A percentile compares a stretch with the other conserved stretches of the same genome.
Evolutionary conservation across 2,113 vertebrate genomes (phyloP).

Genomic region (Argyrosomus japonicus): DNA sequence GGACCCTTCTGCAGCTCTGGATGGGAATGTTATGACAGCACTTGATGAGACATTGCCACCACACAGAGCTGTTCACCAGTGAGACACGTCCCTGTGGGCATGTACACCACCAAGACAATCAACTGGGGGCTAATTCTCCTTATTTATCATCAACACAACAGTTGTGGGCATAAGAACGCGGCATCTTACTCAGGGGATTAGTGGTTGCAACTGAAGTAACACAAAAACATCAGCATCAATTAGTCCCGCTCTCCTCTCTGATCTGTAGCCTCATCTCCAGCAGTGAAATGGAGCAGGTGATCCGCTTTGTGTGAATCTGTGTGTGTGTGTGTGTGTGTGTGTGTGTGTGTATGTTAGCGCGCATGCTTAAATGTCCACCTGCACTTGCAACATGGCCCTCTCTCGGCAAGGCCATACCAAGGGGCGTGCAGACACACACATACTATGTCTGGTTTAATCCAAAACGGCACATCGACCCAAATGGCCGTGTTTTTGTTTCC

Average conservation of each 20-base stretch:
- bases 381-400: slow-evolving; percentile 36
- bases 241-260: slow-evolving; percentile 44
- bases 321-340: background rate
- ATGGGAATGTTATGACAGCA: slow-evolving; percentile 66
- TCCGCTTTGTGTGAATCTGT: slow-evolving; percentile 1
- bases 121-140: slow-evolving; percentile 67
- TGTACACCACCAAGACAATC: slow-evolving; percentile 55
- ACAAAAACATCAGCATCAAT: slow-evolving; percentile 65
- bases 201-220: slow-evolving; percentile 49
- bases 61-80: slow-evolving; percentile 46
- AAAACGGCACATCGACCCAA: slow-evolving; percentile 79
- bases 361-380: slow-evolving; percentile 57
- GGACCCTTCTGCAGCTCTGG: slow-evolving; percentile 48
- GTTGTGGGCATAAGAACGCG: slow-evolving; percentile 47
- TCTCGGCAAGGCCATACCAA: slow-evolving; percentile 55
- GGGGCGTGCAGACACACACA: slow-evolving; percentile 39
- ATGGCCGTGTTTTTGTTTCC: slow-evolving; percentile 79
- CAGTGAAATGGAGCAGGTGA: slow-evolving; percentile 45
- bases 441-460: slow-evolving; percentile 74
- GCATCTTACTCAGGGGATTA: slow-evolving; percentile 47
- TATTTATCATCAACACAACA: slow-evolving; percentile 70
- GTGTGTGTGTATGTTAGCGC: background rate
- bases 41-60: slow-evolving; percentile 62
- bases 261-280: slow-evolving; percentile 41
- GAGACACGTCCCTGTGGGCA: slow-evolving; percentile 58